Base-by-base conservation (phyloP, 1,140 invertebrate species). In the Ditylenchus dipsaci region DNA sequence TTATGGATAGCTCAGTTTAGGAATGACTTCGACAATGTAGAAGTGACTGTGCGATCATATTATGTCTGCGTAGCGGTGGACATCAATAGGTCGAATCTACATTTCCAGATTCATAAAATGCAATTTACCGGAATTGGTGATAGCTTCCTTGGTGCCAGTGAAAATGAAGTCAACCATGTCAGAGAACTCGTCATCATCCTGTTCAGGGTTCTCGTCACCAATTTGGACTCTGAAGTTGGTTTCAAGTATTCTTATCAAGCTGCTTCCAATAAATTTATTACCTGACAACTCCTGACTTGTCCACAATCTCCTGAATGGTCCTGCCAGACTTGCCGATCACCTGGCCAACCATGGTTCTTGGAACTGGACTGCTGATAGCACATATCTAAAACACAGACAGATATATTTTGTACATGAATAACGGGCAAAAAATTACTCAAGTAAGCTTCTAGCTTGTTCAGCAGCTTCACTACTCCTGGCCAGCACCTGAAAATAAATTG, bases 291-390 rank as follows among this genome's bases (percentile, higher is more conserved):
- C 94, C 93, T 84, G 92, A 95, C 86, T 97, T 97, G 85, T 98
- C 95, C 27, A 98, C 95, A 85, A 98, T 97, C 87, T 97, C 94
- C 86, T 76, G 94, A 80, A 97, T 97, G 79, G 95, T 93, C 77
- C 91, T 88, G 15, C 95, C 95, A 86, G 92, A 95, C 86, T 95
- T 97, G 63, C 95, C 95, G 85, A 98, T 97, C 64, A 97, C 93
- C 88, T 97, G 97, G 59, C 91, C 92, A 71, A 97, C 93, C 77
- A 97, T 87, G 76, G 89, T 88, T 71, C 92, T 88, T 60, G 95
- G 95, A 76, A 98, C 94, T 86, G 49, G 49, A 53, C 49, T 21
- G 49, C 49, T 21, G n/a, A 21, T 15, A 53, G 8, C 3, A 53
- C 49, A 26, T 53, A 53, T 17, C 49, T 53, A 53, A 53, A 53